Base-by-base conservation (phyloP, 2,113 vertebrate species). In the Tricholaema leucomelas region DNA sequence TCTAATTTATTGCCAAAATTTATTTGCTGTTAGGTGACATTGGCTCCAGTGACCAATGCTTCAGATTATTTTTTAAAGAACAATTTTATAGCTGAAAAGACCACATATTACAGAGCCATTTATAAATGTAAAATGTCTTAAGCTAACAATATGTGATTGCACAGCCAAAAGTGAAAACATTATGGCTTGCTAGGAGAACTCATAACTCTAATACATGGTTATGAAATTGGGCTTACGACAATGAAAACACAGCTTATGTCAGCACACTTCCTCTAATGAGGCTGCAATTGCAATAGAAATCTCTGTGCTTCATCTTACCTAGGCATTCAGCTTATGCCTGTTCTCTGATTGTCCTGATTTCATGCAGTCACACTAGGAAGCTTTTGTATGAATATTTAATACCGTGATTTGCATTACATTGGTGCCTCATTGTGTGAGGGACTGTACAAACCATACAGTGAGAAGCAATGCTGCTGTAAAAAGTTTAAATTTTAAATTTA, bases 211-310 rank as follows among this genome's bases (percentile, higher is more conserved):
- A 93, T 90, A 87, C 81, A 87, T 46, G 81, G 91, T 95, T 96
- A 86, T 91, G 92, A 96, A 97, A 96, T 95, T 84, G 72, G 59
- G 70, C 90, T 96, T 94, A 82, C 0, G 35, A 97, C 87, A 94
- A 94, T 91, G 87, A 95, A 88, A 97, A 91, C 61, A 84, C 36
- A 92, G 92, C 89, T 95, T 96, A 90, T 97, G 93, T 96, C 95
- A 97, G 96, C 90, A 97, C 74, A 93, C 82, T 95, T 85, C 91
- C 74, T 96, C 75, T 97, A 96, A 96, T 91, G 94, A 96, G 90
- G 93, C 91, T 87, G 93, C 90, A 91, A 94, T 92, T 96, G 87
- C 91, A 96, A 91, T 80, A 84, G 88, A 95, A 97, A 97, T 97
- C 87, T 81, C 72, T 54, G 81, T 84, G 81, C 95, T 96, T 88